Base-by-base conservation (phyloP, 2,888 invertebrate species). In the Rhimphoctona megacephalus region DNA sequence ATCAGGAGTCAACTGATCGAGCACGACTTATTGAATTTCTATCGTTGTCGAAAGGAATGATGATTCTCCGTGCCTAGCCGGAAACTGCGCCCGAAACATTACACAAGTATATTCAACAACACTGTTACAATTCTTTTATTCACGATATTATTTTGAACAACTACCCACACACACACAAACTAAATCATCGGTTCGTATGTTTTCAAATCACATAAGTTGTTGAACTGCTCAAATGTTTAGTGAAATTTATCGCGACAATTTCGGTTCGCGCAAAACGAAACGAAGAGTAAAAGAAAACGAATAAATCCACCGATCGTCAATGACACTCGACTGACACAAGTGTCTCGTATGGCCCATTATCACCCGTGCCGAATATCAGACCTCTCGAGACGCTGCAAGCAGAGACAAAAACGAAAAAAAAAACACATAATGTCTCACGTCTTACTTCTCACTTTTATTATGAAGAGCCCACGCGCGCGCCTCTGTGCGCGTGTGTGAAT, bases 291-390 rank as follows among this genome's bases (percentile, higher is more conserved):
- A 54, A 25, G 25, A 61, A 64, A 46, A 64, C 1, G 64, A 67
- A 52, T 39, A 54, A 81, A 25, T 9, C 33, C 78, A 86, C 67
- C 73, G 83, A 81, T 83, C 86, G 72, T 17, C 66, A 49, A 74
- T 64, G 52, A 69, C 77, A 54, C 36, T 54, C 77, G 77, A 81
- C 85, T 86, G 73, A 74, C 46, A 80, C 69, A 80, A 49, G 46
- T 78, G 73, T 78, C 64, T 66, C 73, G 76, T 80, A 72, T 83
- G 86, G 77, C 80, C 83, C 76, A 86, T 81, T 86, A 86, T 81
- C 83, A 66, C 46, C 30, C 73, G 57, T 70, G 69, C 86, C 83
- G 73, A 86, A 83, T 86, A 83, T 86, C 64, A 46, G 46, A 49
- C 39, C 74, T 57, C 74, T 52, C 36, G 33, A 67, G 36, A 46